These are phyloP conservation scores for Diprion similis DNA, from an alignment of 1,140 invertebrate species.

Conservation along the genomic window DNA sequence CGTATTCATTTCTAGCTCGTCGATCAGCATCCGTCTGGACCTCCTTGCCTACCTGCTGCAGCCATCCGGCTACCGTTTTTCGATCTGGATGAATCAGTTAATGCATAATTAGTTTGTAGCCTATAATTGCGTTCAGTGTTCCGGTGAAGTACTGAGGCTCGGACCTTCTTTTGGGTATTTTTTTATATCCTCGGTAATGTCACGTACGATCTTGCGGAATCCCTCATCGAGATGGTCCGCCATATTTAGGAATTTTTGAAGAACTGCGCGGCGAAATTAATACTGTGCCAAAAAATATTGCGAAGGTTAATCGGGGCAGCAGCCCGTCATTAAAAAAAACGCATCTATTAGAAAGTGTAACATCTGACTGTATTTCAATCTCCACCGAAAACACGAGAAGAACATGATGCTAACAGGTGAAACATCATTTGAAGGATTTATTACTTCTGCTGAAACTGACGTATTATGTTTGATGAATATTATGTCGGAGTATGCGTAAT, in stretches of 20 bases:
- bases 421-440: no score
- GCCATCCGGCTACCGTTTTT: constrained; percentile 16
- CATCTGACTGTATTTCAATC: no score
- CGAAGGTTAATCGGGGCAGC: neutral
- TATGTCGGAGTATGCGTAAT: no score
- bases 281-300: neutral
- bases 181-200: constrained; percentile 10
- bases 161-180: constrained; percentile 5
- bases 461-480: no score
- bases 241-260: constrained; percentile 14
- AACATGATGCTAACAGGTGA: no score
- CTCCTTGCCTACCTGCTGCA: constrained; percentile 17
- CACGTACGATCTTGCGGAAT: constrained; percentile 6
- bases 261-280: neutral
- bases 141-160: neutral
- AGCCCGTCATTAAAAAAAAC: neutral
- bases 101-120: neutral
- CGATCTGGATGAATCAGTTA: constrained; percentile 1
- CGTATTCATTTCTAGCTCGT: constrained; percentile 14
- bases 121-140: neutral
- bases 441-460: no score
- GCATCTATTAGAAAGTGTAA: no score
- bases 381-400: no score
- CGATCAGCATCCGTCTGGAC: constrained; percentile 10
- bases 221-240: constrained; percentile 11